Base-by-base conservation (phyloP, 2,113 vertebrate genomes). In the Leptobrachium leishanense region DNA sequence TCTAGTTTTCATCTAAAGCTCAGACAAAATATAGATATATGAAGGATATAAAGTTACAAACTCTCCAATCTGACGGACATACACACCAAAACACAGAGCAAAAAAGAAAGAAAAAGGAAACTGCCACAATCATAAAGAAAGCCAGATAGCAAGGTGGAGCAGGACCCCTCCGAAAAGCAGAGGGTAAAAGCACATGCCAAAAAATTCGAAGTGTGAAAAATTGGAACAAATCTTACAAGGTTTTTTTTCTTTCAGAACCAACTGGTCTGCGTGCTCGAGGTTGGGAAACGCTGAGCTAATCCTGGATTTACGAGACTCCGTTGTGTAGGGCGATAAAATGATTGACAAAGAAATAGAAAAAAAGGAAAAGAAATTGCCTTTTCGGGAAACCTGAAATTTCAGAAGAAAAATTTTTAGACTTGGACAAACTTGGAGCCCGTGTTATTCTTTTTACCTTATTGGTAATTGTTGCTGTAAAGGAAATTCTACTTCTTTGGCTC, bases 191-290 rank as follows among this genome's bases (percentile, higher is more conserved):
- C 59, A 20, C 50, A 80, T 12, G 69, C 84, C 85, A 83, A 85
- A 81, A 50, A 84, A 54, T 82, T 82, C 82, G 83, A 83, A 63
- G 62, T 66, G 82, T 43, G 66, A 85, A 86, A 82, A 84, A 82
- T 78, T 65, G 67, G 80, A 73, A 0, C 0, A 79, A 79, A 70
- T 2, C 75, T 10, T 1, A 69, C 77, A 73, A 74, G 20, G 20
- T 31, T 7, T 75, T 9, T 11, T 69, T 74, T 4, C 43, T 39
- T 82, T 63, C 40, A 50, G 46, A 44, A 54, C 63, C 44, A 39
- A 54, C 8, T 50, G 46, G 46, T 8, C 39, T 43, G 20, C 11
- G 31, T 50, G 73, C 50, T 41, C 43, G 70, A 50, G 57, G 46
- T 50, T 50, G 46, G 1, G 46, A 43, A 65, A 66, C 43, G 43